Conservation (phyloP, 1,140 invertebrate genomes). For the Drosophila hydei region DNA sequence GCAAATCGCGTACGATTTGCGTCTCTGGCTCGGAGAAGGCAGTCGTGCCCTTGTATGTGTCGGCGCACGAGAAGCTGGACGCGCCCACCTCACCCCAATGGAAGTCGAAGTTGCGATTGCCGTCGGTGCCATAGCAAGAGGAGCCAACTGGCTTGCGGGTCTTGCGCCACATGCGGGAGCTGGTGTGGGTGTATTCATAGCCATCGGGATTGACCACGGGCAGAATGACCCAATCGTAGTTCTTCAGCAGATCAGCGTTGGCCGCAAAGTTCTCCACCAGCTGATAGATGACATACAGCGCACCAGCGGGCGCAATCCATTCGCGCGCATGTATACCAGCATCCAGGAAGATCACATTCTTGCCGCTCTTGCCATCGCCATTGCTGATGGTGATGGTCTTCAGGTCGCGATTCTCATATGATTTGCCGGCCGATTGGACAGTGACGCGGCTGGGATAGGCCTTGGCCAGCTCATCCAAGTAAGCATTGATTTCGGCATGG, state of each 20-base stretch:
- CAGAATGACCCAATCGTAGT: constrained; percentile 87
- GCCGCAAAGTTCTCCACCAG: constrained; percentile 85
- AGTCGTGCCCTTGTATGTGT: constrained; percentile 86
- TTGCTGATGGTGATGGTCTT: constrained; percentile 85
- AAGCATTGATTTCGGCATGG: constrained; percentile 84
- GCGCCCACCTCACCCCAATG: constrained; percentile 89
- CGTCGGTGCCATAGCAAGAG: constrained; percentile 86
- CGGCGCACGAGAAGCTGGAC: constrained; percentile 87
- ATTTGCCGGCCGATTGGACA: constrained; percentile 83
- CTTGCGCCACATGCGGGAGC: constrained; percentile 85
- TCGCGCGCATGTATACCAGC: constrained; percentile 88
- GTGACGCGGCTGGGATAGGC: constrained; percentile 84
- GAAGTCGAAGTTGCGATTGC: constrained; percentile 88
- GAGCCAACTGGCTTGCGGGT: constrained; percentile 70
- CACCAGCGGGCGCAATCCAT: constrained; percentile 88
- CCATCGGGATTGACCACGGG: constrained; percentile 86
- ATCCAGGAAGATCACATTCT: constrained; percentile 86
- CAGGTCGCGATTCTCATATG: constrained; percentile 85
- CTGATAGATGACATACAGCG: constrained; percentile 87
- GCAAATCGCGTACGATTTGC: constrained; percentile 83
- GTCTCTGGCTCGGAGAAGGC: constrained; percentile 90
- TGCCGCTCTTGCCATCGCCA: constrained; percentile 74
- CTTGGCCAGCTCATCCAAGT: constrained; percentile 84
- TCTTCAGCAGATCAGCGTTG: constrained; percentile 83
- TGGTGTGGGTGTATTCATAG: constrained; percentile 77